phyloP scores from a whole-genome alignment of 2,113 vertebrate species.

The Seriola quinqueradiata region DNA sequence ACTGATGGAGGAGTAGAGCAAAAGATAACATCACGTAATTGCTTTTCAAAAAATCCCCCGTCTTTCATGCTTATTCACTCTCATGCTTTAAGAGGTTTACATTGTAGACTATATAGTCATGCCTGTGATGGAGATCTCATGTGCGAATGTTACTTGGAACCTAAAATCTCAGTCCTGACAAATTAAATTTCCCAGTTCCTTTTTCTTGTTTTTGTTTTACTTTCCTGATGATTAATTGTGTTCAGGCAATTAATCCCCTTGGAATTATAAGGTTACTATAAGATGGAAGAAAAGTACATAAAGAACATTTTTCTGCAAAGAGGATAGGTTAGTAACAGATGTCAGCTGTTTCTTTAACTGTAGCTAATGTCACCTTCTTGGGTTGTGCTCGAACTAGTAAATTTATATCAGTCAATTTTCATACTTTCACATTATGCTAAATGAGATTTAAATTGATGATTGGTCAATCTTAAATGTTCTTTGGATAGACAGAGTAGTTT shows the following conservation, averaged over 20 bases:
- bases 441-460: too few relatives aligned
- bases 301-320: too few relatives aligned
- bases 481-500: too few relatives aligned
- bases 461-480: too few relatives aligned
- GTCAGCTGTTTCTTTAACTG: too few relatives aligned
- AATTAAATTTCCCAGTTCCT: not conserved
- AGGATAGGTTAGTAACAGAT: too few relatives aligned
- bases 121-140: not conserved
- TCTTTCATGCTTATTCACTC: constrained; percentile 9
- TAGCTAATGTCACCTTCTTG: too few relatives aligned
- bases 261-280: too few relatives aligned
- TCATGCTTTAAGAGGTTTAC: not conserved
- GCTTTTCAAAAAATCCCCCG: constrained; percentile 30
- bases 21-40: constrained; percentile 65
- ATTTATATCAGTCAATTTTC: too few relatives aligned
- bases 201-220: not conserved
- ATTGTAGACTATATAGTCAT: not conserved
- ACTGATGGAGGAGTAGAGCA: constrained; percentile 19
- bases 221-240: not conserved
- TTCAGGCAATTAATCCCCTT: not conserved
- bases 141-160: not conserved
- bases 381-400: too few relatives aligned
- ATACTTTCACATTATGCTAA: too few relatives aligned
- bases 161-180: not conserved
- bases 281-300: too few relatives aligned